Base-by-base conservation (phyloP, 92 coral and sea anemone genomes). In the Zoanthus sociatus region DNA sequence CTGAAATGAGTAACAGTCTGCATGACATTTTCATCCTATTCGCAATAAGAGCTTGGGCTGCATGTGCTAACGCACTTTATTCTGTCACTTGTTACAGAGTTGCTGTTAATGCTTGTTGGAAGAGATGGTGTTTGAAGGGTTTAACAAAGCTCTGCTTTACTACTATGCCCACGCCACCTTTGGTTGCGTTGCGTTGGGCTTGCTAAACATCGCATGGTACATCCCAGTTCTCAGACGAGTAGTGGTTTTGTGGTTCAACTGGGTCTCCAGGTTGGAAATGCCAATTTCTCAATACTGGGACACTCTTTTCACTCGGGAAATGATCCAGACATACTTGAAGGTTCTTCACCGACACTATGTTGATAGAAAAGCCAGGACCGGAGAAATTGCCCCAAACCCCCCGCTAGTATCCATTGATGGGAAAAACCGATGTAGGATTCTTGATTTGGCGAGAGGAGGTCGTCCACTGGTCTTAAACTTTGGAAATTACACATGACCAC, bases 341-440 rank as follows among this genome's bases (percentile, higher is more conserved):
- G 60, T 78, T 58, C 72, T 78, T 37, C 83, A 78, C 44, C 16
- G 83, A 78, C 16, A 76, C 26, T 86, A 92, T 83, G 70, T 92
- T 73, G 84, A 93, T 88, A 92, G 93, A 78, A 77, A 48, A 37
- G 66, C 92, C 42, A 69, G 45, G 20, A 83, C 61, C 3, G 92
- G 89, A 2, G 66, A 73, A 21, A 85, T 72, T 17, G 98, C 96
- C 7, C 92, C 93, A 44, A 91, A 94, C 84, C 89, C 94, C 1
- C 94, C 94, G 18, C 83, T 92, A 44, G 88, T 92, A 0, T 81
- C 89, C 8, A 82, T 88, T 37, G 95, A 94, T 73, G 90, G 90
- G 1, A 60, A 78, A 76, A 31, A 20, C 1, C 60, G 68, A 15
- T 79, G 82, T 26, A 79, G 86, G 42, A 92, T 95, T 63, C 79